A percentile compares a stretch with the other conserved stretches of the same genome.
Evolutionary conservation across 2,797 vertebrate species (phyloP).

Genomic region (Myotis pilosus): DNA sequence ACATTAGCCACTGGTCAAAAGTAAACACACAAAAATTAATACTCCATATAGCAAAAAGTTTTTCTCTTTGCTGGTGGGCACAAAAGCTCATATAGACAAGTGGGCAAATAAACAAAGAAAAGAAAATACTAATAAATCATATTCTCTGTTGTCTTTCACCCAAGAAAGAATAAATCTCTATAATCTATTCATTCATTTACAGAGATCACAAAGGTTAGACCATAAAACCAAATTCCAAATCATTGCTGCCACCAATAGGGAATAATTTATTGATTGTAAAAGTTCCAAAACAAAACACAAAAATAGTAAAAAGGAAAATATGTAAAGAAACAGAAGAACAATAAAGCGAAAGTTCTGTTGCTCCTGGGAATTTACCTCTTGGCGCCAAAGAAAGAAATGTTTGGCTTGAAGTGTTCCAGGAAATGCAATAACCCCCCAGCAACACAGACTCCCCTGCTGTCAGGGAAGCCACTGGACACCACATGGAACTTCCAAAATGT

Average conservation of each 20-base stretch:
- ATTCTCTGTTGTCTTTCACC: background rate
- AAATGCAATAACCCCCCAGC: background rate
- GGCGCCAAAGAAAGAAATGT: background rate
- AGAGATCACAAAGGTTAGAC: background rate
- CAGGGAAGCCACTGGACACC: background rate
- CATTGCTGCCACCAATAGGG: background rate
- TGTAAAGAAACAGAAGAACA: background rate
- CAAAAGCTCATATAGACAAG: background rate
- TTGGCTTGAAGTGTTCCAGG: fast-evolving
- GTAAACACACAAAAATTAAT: background rate
- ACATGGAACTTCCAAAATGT: background rate
- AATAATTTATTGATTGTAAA: background rate
- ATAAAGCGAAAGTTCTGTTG: background rate
- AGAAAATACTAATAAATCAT: background rate
- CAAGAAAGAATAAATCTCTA: background rate
- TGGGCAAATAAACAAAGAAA: background rate
- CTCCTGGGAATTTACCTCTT: background rate
- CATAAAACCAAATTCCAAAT: background rate
- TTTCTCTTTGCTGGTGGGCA: background rate
- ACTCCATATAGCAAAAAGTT: background rate
- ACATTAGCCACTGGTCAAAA: background rate
- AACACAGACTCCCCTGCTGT: background rate
- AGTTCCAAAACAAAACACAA: background rate
- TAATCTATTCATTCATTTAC: background rate
- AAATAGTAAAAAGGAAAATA: background rate